phyloP scores from a whole-genome alignment of 2,797 vertebrate species.

The Carapus acus region DNA sequence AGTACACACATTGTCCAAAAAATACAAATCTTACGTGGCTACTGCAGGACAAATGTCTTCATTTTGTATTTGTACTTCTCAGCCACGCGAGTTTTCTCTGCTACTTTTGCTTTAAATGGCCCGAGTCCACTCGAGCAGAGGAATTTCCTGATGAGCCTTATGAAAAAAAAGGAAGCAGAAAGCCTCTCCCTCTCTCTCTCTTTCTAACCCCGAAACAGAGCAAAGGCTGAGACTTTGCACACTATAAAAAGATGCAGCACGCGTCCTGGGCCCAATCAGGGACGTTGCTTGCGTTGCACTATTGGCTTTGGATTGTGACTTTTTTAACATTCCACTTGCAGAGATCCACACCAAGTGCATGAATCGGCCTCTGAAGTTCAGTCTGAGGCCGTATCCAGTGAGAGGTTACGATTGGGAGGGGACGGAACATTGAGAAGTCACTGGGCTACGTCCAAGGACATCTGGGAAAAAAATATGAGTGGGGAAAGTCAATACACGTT shows the following conservation, averaged over 20 bases:
- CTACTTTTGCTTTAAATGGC: slow-evolving; percentile 32
- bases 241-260: no score
- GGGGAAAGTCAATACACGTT: not conserved
- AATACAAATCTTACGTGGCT: no score
- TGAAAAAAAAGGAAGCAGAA: slow-evolving; percentile 13
- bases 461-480: not conserved
- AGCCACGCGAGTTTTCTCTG: not conserved
- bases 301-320: no score
- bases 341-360: no score
- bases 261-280: no score
- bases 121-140: slow-evolving; percentile 28
- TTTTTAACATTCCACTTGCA: no score
- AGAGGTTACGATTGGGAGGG: not conserved
- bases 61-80: no score
- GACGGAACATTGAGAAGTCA: slow-evolving; percentile 6
- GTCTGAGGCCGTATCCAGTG: no score
- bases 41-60: no score
- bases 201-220: not conserved
- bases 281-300: no score
- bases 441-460: slow-evolving; percentile 7
- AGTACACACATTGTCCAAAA: no score
- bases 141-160: slow-evolving; percentile 37
- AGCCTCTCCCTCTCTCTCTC: slow-evolving; percentile 3
- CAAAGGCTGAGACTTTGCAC: slow-evolving; percentile 15
- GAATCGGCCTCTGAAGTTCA: no score